Evolutionary conservation across 1,140 invertebrate species (phyloP).

Genomic region (Ericerus pela): DNA sequence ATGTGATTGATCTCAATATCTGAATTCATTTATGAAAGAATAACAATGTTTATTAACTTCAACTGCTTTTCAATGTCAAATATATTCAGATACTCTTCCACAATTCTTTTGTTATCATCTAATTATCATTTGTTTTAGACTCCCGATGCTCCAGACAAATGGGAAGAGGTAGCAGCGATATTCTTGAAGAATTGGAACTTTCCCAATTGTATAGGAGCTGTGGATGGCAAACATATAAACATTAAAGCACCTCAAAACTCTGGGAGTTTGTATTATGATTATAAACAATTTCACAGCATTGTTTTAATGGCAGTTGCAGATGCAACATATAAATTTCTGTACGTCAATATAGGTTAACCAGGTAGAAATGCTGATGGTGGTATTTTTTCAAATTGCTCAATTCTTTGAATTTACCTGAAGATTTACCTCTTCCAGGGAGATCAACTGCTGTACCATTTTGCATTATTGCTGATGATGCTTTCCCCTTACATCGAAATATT

Average conservation of each 20-base stretch:
- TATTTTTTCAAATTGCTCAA: constrained; percentile 1
- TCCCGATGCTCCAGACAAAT: background rate
- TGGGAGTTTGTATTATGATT: constrained; percentile 30
- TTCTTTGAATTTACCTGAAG: background rate
- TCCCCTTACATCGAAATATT: no score
- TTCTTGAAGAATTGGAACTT: constrained; percentile 31
- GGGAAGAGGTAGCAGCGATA: background rate
- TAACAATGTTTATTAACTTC: no score
- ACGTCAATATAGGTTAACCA: constrained; percentile 28
- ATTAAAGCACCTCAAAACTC: constrained; percentile 24
- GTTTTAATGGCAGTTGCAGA: constrained; percentile 29
- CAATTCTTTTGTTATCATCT: no score
- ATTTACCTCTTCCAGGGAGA: no score
- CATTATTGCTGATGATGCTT: no score
- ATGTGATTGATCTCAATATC: no score
- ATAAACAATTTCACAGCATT: constrained; percentile 30
- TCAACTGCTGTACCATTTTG: no score
- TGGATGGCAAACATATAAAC: constrained; percentile 32
- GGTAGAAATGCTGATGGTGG: constrained; percentile 23
- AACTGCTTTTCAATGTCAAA: no score
- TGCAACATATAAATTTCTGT: constrained; percentile 30
- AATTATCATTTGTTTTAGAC: no score
- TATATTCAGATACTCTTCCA: no score
- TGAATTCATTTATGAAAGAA: no score
- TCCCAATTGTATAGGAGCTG: constrained; percentile 30